Evolutionary conservation across 2,888 invertebrate species (phyloP), one percentile per base, ranked within the genome.

Genomic region (Agriopis aurantiaria): DNA sequence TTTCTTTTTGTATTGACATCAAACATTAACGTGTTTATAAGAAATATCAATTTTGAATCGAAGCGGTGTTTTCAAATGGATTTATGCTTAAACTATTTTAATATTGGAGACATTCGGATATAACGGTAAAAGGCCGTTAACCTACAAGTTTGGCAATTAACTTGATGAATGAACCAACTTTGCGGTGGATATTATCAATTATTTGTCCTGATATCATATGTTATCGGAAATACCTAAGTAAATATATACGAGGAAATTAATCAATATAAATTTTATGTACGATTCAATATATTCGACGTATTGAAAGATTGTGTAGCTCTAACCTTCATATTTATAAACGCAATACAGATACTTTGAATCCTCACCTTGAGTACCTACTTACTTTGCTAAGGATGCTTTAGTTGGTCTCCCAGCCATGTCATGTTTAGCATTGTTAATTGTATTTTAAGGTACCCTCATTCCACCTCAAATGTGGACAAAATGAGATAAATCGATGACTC

Each of bases 61-160:
- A 60, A 23, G 57, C 46, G 14, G 33, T 52, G 46, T 62, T 58
- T 56, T n/a, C 8, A 59, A 56, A 69, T 40, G 53, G 56, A 57
- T 65, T 69, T 56, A 65, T 59, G 52, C 10, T 11, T 43, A 51
- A 62, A 58, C 43, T 48, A 69, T 65, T 58, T 53, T 43, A 65
- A 65, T 66, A 43, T 8, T 53, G 43, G 53, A 53, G n/a, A 69
- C 41, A 61, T 73, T 70, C 23, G 33, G 55, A 40, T 11, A 58
- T 73, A 73, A 69, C 75, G 74, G 76, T 41, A 11, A n/a, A 52
- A 17, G 59, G 68, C 65, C 67, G 56, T 75, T 76, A 75, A 72
- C 75, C 75, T 68, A 73, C 68, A 72, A 43, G 33, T 65, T 65
- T 56, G 64, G 46, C 60, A 65, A 71, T 68, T 66, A 72, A 69